Percentiles rank a stretch among this genome's conserved stretches.
Evolutionary conservation across 2,888 invertebrate species (phyloP).

Genomic region (Dicycla oo): DNA sequence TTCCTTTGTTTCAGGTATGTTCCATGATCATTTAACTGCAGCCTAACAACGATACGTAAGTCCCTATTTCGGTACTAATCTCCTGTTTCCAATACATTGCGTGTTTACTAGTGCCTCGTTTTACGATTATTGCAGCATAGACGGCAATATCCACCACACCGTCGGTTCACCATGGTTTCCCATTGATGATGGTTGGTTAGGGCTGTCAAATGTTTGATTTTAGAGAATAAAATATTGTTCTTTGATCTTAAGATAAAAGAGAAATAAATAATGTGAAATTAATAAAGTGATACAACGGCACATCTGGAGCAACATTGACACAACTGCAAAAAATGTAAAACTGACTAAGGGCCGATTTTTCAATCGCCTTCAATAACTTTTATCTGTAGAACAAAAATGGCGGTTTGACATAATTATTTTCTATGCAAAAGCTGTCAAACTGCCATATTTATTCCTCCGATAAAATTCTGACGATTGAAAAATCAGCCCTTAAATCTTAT

Average conservation of each 20-base stretch:
- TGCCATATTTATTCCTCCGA: too few relatives aligned
- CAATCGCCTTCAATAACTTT: too few relatives aligned
- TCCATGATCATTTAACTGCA: not conserved
- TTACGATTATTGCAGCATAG: conserved; percentile 56
- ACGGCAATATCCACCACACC: conserved; percentile 55
- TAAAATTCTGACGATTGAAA: too few relatives aligned
- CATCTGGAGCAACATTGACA: too few relatives aligned
- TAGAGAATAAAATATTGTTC: not conserved
- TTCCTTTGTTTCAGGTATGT: conserved; percentile 73
- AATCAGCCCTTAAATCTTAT: too few relatives aligned
- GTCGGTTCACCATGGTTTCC: conserved; percentile 44
- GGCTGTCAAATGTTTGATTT: conserved; percentile 24
- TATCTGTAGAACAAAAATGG: too few relatives aligned
- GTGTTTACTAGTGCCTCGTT: conserved; percentile 42
- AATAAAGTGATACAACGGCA: too few relatives aligned
- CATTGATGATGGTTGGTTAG: conserved; percentile 22
- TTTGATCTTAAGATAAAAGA: not conserved
- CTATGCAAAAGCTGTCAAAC: too few relatives aligned
- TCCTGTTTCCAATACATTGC: conserved; percentile 62
- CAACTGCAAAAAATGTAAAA: too few relatives aligned
- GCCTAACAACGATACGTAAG: conserved; percentile 49
- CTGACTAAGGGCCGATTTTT: too few relatives aligned
- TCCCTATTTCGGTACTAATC: conserved; percentile 56
- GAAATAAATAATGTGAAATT: too few relatives aligned
- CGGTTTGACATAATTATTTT: too few relatives aligned